Base-by-base conservation (phyloP, 2,797 vertebrate species). In the Bovichtus diacanthus region DNA sequence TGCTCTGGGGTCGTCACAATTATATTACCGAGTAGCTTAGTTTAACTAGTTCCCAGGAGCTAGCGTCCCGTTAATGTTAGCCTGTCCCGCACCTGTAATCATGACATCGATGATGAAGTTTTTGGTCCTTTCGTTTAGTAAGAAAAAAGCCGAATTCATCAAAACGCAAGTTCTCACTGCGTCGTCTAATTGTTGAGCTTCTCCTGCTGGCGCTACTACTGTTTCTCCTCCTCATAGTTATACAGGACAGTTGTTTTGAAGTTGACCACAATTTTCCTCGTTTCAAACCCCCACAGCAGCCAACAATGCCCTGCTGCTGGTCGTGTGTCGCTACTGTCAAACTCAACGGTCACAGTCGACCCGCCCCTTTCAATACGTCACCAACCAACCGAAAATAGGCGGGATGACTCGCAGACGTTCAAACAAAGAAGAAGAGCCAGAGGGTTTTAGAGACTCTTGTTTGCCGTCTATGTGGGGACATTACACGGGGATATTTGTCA, bases 71-170 rank as follows among this genome's bases (percentile, higher is more conserved):
- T 2, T 27, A 18, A 21, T n/a, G 21, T 23, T 3, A 3, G 36
- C 31, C 6, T 21, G 54, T 18, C 8, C 39, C 73, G 58, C 84
- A 94, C 95, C 95, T 95, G 93, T 95, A 96, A 0, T 93, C 87
- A 44, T 95, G 94, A 78, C 82, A 90, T 70, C 93, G 82, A 63
- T 94, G 92, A 38, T 91, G 86, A 78, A 89, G 60, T 86, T 93
- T 94, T 39, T 87, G 85, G 6, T 91, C 88, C 56, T 81, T 93
- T 68, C 80, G 90, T 76, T 93, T 94, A 19, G 34, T 74, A 0
- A 93, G 2, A 23, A 93, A 93, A 55, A 96, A 95, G 46, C 94
- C 94, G 72, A 95, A 96, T 47, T 95, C 93, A 61, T 95, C 95
- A 53, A 95, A 95, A 4, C 56, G 58, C 16, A 73, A n/a, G 23